Base-by-base conservation (phyloP, 2,888 invertebrate species). In the Cephus nigrinus region DNA sequence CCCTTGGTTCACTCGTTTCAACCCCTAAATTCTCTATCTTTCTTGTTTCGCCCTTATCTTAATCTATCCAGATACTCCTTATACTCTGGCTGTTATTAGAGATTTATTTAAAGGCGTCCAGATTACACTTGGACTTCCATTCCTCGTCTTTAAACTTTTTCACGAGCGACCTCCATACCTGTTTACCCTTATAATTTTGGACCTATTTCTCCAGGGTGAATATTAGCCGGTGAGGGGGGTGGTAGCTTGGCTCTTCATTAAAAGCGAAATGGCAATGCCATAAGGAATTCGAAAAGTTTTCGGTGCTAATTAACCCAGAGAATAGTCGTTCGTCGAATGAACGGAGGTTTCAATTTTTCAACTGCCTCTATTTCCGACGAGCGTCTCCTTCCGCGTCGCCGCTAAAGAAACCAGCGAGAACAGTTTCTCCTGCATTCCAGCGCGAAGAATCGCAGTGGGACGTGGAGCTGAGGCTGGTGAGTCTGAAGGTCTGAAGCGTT, bases 311-410 rank as follows among this genome's bases (percentile, higher is more conserved):
- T 71, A 71, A 71, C 15, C 2, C 31, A 30, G 12, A 71, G 30
- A 33, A 33, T 71, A 23, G 55, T 23, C 23, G 33, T 11, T 71
- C 12, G 23, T 0, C 3, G 23, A 34, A 15, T 35, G 23, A 40
- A 40, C 68, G 35, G 78, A 34, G 40, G 36, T 76, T 73, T 76
- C 73, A 69, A 78, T 78, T 76, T 78, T 76, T 78, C 78, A 78
- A 76, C 34, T 36, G 78, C 55, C 75, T 73, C 75, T 73, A 31
- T 31, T 75, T 73, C 75, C 75, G 12, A 30, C 35, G 74, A 78
- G 74, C 5, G 78, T 34, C n/a, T n/a, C 23, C 1, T 33, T 34
- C 73, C 40, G 55, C 23, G 75, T 33, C 75, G 55, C 40, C 12
- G 23, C 15, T 31, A 77, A n/a, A 68, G 72, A 77, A 77, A 73